phyloP scores from a whole-genome alignment of 2,888 invertebrate genomes.

The Gari tellinella region DNA sequence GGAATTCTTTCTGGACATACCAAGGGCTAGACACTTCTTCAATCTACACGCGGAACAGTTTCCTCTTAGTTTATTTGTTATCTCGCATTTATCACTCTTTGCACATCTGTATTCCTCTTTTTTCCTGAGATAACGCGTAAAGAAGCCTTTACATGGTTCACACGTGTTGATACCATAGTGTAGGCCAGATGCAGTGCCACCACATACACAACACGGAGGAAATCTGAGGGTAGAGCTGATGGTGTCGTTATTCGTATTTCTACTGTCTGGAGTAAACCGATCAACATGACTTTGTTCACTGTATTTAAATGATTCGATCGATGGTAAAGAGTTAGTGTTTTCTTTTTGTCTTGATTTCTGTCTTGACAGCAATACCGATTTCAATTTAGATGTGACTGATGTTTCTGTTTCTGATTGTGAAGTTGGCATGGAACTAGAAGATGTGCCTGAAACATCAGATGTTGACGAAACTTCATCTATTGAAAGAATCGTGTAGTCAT shows the following conservation, averaged over 20 bases:
- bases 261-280: neutral
- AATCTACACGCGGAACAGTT: slow-evolving; percentile 54
- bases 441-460: neutral
- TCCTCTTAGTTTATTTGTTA: slow-evolving; percentile 37
- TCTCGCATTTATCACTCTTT: slow-evolving; percentile 41
- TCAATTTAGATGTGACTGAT: slow-evolving; percentile 2
- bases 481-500: neutral
- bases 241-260: neutral
- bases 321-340: too few relatives aligned
- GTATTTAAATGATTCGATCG: neutral
- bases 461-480: neutral
- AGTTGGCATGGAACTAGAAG: neutral
- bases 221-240: slow-evolving; percentile 21
- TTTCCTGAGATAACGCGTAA: slow-evolving; percentile 40
- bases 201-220: slow-evolving; percentile 56
- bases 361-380: slow-evolving; percentile 1
- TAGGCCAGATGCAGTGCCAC: slow-evolving; percentile 50
- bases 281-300: neutral
- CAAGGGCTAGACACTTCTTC: slow-evolving; percentile 42
- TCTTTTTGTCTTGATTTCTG: neutral
- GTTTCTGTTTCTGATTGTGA: neutral
- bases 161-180: slow-evolving; percentile 58
- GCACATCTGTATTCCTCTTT: slow-evolving; percentile 41
- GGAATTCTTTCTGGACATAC: slow-evolving; percentile 52
- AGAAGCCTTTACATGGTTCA: slow-evolving; percentile 61